Evolutionary conservation across 53 echinoderm and acorn worm genomes (phyloP).

Genomic region (Actinopyga echinites): DNA sequence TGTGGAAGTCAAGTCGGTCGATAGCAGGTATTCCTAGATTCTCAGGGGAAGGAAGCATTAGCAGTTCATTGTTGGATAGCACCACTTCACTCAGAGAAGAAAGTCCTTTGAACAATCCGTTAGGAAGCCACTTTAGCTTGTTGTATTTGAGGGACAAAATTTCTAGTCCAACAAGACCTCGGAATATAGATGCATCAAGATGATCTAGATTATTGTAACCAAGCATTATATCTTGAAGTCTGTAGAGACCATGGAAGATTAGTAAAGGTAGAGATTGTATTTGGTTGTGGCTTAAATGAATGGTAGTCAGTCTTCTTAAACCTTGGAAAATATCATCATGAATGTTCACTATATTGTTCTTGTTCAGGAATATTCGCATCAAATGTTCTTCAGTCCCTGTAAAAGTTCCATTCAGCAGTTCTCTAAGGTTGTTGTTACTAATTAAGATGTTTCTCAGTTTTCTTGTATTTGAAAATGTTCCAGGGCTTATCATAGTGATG

Average conservation of each 20-base stretch:
- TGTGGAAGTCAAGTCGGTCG: too few species aligned
- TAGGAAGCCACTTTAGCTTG: too few species aligned
- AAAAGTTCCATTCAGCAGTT: not conserved
- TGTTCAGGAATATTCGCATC: not conserved
- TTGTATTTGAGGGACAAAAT: too few species aligned
- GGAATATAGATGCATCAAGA: too few species aligned
- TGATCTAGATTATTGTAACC: too few species aligned
- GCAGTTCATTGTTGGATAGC: not conserved
- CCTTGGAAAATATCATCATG: too few species aligned
- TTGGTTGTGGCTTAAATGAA: too few species aligned
- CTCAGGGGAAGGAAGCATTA: not conserved
- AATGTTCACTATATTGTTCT: too few species aligned
- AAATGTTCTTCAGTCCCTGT: not conserved
- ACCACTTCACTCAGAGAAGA: conserved; percentile 4
- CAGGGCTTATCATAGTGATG: not conserved
- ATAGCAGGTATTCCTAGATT: not conserved
- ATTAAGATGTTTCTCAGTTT: not conserved
- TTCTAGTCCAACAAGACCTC: not conserved
- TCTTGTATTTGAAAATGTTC: not conserved
- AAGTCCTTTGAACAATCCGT: not conserved
- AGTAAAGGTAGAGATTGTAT: too few species aligned
- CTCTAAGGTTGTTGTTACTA: not conserved
- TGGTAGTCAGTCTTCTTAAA: too few species aligned
- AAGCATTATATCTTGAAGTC: too few species aligned
- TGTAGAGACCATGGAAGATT: too few species aligned